Base-by-base conservation (phyloP, 2,797 vertebrate species). In the Lepidocolaptes lacrymiger region DNA sequence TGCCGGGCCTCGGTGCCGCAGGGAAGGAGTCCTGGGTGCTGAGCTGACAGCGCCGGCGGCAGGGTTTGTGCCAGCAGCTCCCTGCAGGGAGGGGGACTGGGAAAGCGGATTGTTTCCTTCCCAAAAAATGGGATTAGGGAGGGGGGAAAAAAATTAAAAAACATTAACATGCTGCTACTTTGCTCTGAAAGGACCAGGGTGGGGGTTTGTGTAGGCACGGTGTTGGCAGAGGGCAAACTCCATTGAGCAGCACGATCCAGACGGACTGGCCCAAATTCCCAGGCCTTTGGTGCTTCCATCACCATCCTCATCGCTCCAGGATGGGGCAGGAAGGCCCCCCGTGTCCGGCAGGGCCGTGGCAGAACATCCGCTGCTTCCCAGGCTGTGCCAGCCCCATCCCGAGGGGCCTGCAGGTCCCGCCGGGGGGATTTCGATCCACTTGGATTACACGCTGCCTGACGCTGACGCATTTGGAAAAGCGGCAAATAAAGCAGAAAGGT, bases 401-500 rank as follows among this genome's bases (percentile, higher is more conserved):
- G 0, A 77, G 86, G 85, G 69, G 8, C 20, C 12, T 9, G 36
- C 8, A 55, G 56, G 55, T 85, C 82, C 74, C 23, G 6, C 74
- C 1, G 12, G 36, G 16, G 64, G 81, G 96, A 92, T 96, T 96
- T 89, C 4, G 7, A 64, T 95, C 96, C 73, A 7, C 74, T 85
- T 4, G 34, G 80, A 92, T 96, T 95, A 93, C 93, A 96, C 7
- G 24, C 73, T 78, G 89, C 95, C 85, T 14, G 58, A 82, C 0
- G 4, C 72, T 85, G 91, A 96, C 0, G 1, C 20, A 1, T 67
- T 95, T 64, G 81, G 91, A 93, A 95, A 95, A 94, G 94, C 77
- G 20, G 36, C 88, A 66, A 73, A 82, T 66, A 82, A 87, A 94
- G 93, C 86, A 95, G 89, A 88, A 83, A 93, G 79, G 92, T 52